These are phyloP conservation scores for Steatornis caripensis DNA, from an alignment of 2,113 vertebrate genomes.

Conservation along the genomic window DNA sequence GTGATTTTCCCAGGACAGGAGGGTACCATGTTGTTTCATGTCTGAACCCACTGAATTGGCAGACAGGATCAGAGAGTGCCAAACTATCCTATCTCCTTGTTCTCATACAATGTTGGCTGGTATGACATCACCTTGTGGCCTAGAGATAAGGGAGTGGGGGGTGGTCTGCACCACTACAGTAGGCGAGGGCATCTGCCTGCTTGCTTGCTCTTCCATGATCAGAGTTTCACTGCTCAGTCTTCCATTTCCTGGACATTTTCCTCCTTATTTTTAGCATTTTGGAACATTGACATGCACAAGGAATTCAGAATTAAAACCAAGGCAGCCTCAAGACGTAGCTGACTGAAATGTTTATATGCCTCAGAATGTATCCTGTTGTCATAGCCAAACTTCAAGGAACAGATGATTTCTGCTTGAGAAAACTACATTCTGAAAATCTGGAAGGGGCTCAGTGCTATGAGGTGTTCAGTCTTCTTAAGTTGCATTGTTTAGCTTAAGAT, in stretches of 20 bases:
- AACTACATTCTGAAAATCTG: neutral
- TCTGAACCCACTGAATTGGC: no score
- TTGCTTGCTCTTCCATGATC: neutral
- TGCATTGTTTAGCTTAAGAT: neutral
- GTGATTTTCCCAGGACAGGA: no score
- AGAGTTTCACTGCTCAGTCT: neutral
- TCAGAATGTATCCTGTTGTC: neutral
- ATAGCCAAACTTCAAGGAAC: neutral
- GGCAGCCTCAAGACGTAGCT: neutral
- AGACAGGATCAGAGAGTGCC: no score
- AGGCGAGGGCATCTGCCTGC: neutral
- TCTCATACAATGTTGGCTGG: no score
- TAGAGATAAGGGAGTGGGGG: no score
- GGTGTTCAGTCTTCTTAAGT: neutral
- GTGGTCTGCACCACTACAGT: no score
- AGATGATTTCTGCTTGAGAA: conserved; percentile 9
- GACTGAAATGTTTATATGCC: neutral
- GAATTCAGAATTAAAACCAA: neutral
- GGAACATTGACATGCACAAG: neutral
- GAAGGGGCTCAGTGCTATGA: neutral
- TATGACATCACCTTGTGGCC: no score
- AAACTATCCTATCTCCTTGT: no score
- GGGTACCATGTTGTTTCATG: no score
- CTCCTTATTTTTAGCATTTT: neutral
- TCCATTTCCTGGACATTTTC: neutral